Base-by-base conservation (phyloP, 2,113 vertebrate genomes). In the Kobus ellipsiprymnus region DNA sequence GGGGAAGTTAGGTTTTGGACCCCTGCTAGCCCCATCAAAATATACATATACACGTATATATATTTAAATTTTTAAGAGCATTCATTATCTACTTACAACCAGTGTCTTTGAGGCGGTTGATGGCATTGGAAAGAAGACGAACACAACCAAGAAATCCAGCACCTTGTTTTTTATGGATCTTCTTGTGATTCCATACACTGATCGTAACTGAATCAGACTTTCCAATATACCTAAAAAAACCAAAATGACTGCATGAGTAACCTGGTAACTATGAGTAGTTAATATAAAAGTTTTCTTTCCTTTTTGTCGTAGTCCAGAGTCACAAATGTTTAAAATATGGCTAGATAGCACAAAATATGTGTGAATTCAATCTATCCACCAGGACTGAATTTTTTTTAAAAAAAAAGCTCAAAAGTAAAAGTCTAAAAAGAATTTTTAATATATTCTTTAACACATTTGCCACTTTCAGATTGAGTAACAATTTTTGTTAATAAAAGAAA, bases 171-270 rank as follows among this genome's bases (percentile, higher is more conserved):
- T 99, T 99, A 98, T 99, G 99, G 93, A 99, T 99, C 98, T 99
- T 99, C 99, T 99, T 99, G 98, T 99, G 99, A 98, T 99, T 99
- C 99, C 99, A 99, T 77, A 99, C 99, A 0, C 99, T 99, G 99
- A 99, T 99, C 0, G 99, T 99, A 99, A 99, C 99, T 33, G 99
- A 99, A 98, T 99, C 99, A 0, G 99, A 99, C 97, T 99, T 99
- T 85, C 99, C 99, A 77, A 99, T 99, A 89, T 99, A 99, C 96
- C 99, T 99, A 98, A 86, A 98, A 98, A 95, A 25, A 15, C 98
- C 0, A 97, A 97, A 96, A 95, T 15, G 16, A 54, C 46, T 86
- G 21, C 60, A 62, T 98, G 60, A 96, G n/a, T 86, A 97, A 97
- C 71, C 36, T 96, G 60, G 36, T 77, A 89, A 48, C 60, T 93